A percentile compares a stretch with the other conserved stretches of the same genome.
These are phyloP conservation scores for Globia sparganii DNA, from an alignment of 2,888 invertebrate species.

Conservation along the genomic window DNA sequence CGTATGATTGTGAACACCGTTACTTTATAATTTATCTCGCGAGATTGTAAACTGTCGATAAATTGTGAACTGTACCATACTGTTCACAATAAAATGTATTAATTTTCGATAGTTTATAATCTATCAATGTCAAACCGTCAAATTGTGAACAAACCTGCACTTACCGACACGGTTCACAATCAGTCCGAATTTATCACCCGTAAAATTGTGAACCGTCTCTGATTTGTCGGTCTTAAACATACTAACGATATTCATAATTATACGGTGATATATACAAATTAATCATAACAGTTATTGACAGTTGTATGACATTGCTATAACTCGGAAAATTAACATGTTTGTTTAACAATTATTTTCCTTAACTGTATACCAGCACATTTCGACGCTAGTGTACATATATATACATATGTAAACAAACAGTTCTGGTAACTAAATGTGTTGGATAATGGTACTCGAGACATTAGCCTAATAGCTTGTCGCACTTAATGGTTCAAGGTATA, in stretches of 20 bases:
- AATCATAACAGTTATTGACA: neutral
- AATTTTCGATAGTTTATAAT: too few species aligned
- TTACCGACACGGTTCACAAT: neutral
- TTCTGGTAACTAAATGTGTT: constrained; percentile 35
- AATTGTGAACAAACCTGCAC: neutral
- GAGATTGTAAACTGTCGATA: too few species aligned
- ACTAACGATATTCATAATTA: neutral
- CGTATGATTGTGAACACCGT: too few species aligned
- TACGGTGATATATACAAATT: neutral
- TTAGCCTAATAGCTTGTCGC: constrained; percentile 37
- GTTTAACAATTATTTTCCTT: neutral
- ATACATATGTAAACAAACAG: constrained; percentile 13
- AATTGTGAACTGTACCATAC: too few species aligned
- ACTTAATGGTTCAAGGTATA: constrained; percentile 21
- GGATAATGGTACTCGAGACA: constrained; percentile 48
- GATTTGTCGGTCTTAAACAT: neutral
- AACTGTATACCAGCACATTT: neutral
- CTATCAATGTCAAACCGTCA: neutral
- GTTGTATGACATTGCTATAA: neutral
- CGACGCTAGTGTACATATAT: neutral
- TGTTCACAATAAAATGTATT: too few species aligned
- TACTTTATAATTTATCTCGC: too few species aligned
- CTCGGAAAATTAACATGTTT: neutral
- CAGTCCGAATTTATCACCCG: neutral
- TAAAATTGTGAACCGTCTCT: neutral